Evolutionary conservation across 2,888 invertebrate genomes (phyloP).

Genomic region (Bhutanitis thaidina): DNA sequence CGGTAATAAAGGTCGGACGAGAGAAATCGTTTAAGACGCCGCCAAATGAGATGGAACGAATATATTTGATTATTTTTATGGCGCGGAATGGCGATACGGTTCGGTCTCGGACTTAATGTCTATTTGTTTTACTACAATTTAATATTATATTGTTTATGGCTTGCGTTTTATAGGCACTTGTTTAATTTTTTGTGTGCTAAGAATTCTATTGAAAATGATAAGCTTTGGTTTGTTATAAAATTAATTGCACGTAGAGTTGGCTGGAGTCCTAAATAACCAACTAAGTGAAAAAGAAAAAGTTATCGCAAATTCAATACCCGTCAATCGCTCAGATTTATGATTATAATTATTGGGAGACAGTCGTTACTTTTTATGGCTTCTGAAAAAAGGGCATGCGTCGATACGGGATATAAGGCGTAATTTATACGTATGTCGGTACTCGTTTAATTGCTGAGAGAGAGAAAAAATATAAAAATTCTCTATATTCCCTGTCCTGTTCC

Average conservation of each 20-base stretch:
- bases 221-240: conserved; percentile 19
- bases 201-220: conserved; percentile 16
- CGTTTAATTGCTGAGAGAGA: conserved; percentile 54
- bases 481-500: conserved; percentile 37
- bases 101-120: conserved; percentile 60
- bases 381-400: conserved; percentile 62
- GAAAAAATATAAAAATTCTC: conserved; percentile 36
- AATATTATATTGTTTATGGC: conserved; percentile 57
- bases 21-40: conserved; percentile 79
- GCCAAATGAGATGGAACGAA: conserved; percentile 79
- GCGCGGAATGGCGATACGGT: conserved; percentile 72
- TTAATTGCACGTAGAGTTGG: conserved; percentile 2
- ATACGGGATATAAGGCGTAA: conserved; percentile 59
- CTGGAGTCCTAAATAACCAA: background rate
- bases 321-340: conserved; percentile 55
- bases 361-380: conserved; percentile 73
- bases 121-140: conserved; percentile 73
- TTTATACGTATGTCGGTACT: conserved; percentile 55
- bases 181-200: conserved; percentile 28
- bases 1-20: conserved; percentile 79
- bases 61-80: conserved; percentile 80
- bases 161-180: conserved; percentile 42
- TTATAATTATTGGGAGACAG: conserved; percentile 59
- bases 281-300: background rate
- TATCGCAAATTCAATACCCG: conserved; percentile 7